These are phyloP conservation scores for Onychostoma macrolepis DNA, from an alignment of 2,113 vertebrate genomes.

Conservation along the genomic window DNA sequence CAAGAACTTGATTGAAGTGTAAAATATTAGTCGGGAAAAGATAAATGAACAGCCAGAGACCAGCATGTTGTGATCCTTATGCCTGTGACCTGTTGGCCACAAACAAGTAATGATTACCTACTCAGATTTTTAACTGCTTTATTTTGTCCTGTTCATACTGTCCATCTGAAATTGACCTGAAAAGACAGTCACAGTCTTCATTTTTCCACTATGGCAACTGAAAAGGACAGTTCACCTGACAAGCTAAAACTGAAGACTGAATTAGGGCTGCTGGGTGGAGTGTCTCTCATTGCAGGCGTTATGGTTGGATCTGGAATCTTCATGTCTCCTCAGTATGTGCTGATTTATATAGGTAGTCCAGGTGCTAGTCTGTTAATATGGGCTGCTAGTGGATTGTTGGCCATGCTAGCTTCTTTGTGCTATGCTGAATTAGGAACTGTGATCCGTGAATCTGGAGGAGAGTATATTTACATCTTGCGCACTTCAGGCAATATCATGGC, in stretches of 20 bases:
- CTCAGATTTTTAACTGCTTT: not conserved
- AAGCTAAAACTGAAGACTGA: constrained; percentile 66
- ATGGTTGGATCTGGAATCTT: constrained; percentile 85
- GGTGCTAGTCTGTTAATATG: constrained; percentile 84
- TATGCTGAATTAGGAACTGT: constrained; percentile 85
- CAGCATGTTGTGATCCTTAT: not conserved
- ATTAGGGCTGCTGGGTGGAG: constrained; percentile 73
- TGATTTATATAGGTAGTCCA: constrained; percentile 79
- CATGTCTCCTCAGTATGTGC: constrained; percentile 78
- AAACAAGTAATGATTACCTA: not conserved
- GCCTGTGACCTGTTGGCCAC: not conserved
- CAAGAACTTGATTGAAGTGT: not conserved
- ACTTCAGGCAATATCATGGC: constrained; percentile 83
- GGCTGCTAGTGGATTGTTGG: constrained; percentile 79
- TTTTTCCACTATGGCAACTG: not conserved
- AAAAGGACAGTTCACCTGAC: constrained; percentile 54
- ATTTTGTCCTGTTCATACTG: not conserved
- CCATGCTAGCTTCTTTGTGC: constrained; percentile 79
- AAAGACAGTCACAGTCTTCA: not conserved
- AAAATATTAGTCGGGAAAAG: not conserved
- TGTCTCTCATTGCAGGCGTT: constrained; percentile 83
- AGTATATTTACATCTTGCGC: constrained; percentile 86
- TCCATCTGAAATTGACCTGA: not conserved
- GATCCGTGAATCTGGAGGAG: constrained; percentile 84
- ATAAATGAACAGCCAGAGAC: not conserved